These are phyloP conservation scores for Helobdella robusta DNA, from an alignment of 2,888 invertebrate genomes.

Conservation along the genomic window DNA sequence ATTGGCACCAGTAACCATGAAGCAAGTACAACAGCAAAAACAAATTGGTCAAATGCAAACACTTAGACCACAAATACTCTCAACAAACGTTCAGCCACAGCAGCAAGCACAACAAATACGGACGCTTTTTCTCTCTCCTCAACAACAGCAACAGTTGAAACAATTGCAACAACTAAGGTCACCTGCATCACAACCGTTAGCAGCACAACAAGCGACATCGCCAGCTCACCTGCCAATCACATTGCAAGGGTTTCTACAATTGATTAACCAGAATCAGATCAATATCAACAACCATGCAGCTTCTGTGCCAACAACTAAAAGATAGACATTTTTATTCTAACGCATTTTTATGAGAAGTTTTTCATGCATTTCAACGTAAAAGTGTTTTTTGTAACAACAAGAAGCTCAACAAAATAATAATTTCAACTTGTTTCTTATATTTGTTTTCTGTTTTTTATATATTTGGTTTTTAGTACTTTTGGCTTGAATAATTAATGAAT, in stretches of 20 bases:
- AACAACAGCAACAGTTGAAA: conserved; percentile 6
- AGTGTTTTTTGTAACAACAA: too few species aligned
- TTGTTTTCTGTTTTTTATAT: background rate
- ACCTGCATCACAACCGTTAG: background rate
- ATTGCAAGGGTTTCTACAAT: background rate
- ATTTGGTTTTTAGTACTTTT: background rate
- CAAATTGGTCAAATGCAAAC: too few species aligned
- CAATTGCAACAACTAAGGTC: background rate
- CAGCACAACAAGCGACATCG: background rate
- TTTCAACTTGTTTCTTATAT: background rate
- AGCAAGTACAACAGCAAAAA: too few species aligned
- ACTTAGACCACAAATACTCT: too few species aligned
- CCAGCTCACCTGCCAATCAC: background rate
- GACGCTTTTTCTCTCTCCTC: background rate
- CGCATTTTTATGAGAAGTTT: too few species aligned
- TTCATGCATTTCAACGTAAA: too few species aligned
- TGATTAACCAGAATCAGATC: background rate
- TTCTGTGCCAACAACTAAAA: too few species aligned
- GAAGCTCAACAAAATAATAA: too few species aligned
- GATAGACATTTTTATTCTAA: too few species aligned
- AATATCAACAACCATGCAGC: background rate
- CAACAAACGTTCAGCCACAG: conserved; percentile 7
- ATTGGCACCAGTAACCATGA: too few species aligned
- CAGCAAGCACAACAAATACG: conserved; percentile 16
- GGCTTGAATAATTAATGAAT: background rate